Conservation (phyloP, 2,113 vertebrate species). For the Phylloscopus trochiloides region DNA sequence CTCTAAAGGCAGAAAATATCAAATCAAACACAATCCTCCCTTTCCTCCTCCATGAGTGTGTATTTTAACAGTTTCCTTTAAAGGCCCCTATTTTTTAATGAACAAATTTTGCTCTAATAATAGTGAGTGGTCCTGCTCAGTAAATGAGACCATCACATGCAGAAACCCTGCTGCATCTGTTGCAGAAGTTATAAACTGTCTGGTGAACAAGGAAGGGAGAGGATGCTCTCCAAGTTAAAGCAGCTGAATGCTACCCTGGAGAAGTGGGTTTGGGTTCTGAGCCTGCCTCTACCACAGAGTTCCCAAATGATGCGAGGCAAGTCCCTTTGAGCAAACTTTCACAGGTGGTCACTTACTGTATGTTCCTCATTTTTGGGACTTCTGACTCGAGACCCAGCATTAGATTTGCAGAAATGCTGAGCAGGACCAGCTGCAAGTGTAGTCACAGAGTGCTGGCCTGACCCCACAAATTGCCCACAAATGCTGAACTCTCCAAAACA, state of each 20-base stretch:
- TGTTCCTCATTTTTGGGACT: slow-evolving; percentile 52
- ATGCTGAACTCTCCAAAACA: background rate
- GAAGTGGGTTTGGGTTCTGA: slow-evolving; percentile 65
- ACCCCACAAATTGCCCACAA: background rate
- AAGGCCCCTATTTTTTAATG: background rate
- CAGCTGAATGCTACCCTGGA: slow-evolving; percentile 28
- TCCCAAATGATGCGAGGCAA: slow-evolving; percentile 56
- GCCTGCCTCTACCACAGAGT: slow-evolving; percentile 51
- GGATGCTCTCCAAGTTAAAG: slow-evolving; percentile 17
- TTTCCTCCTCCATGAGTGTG: background rate
- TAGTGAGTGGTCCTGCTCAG: background rate
- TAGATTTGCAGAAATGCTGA: slow-evolving; percentile 50
- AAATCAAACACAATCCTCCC: background rate
- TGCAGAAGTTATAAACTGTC: slow-evolving; percentile 20
- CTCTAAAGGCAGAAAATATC: background rate
- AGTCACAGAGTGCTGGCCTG: background rate
- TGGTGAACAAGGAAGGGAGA: slow-evolving; percentile 21
- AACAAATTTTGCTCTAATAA: background rate
- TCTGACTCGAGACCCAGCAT: background rate
- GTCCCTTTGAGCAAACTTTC: slow-evolving; percentile 46
- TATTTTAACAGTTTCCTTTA: background rate
- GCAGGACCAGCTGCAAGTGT: background rate
- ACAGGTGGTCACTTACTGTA: slow-evolving; percentile 40
- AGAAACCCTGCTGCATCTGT: slow-evolving; percentile 9
- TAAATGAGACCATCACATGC: background rate